Percentiles rank a stretch among this genome's conserved stretches.
phyloP scores from a whole-genome alignment of 2,797 vertebrate genomes.

The Anguilla megastoma region DNA sequence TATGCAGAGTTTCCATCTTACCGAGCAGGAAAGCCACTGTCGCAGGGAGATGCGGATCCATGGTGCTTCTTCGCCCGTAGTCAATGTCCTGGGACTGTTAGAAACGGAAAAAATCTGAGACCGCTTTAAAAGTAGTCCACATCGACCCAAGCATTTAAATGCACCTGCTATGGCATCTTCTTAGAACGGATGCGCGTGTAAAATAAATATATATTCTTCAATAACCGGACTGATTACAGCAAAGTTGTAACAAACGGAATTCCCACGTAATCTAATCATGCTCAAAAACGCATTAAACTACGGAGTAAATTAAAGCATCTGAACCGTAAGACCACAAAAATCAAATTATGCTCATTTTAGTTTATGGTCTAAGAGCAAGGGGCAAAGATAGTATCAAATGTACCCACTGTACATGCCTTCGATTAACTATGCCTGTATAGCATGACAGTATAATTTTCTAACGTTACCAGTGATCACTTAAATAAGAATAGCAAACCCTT shows the following conservation, averaged over 20 bases:
- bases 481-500: neutral
- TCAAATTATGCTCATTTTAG: neutral
- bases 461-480: neutral
- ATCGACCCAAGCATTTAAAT: neutral
- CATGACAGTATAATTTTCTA: neutral
- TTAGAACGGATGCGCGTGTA: neutral
- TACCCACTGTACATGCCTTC: neutral
- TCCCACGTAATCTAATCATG: neutral
- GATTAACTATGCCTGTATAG: neutral
- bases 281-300: neutral
- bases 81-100: neutral
- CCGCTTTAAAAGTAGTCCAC: neutral
- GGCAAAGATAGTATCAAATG: neutral
- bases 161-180: neutral
- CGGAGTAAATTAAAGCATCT: neutral
- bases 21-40: conserved; percentile 58
- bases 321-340: neutral
- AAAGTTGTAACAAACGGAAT: neutral
- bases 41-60: conserved; percentile 63
- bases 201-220: neutral
- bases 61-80: conserved; percentile 40
- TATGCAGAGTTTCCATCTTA: conserved; percentile 43
- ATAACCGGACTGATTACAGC: neutral
- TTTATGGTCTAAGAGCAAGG: neutral
- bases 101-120: neutral